Conservation (phyloP, 2,888 invertebrate genomes). For the Lymantria monacha region DNA sequence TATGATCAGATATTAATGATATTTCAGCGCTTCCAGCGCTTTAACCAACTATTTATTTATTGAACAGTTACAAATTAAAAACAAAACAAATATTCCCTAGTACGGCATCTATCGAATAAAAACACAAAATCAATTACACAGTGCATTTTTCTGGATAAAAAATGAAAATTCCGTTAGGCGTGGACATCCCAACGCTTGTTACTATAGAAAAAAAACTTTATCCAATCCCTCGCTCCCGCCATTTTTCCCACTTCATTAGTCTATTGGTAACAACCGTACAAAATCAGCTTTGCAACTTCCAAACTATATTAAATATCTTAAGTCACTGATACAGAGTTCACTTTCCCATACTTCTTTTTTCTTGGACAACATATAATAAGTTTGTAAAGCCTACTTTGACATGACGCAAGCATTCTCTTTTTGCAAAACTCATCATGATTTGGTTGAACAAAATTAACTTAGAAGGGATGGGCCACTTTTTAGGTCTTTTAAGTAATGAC, state of each 20-base stretch:
- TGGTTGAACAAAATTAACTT: conserved; percentile 21
- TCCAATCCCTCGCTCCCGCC: conserved; percentile 13
- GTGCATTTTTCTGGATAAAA: conserved; percentile 8
- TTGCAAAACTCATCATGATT: conserved; percentile 30
- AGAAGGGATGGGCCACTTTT: conserved; percentile 18
- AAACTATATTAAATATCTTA: conserved; percentile 1
- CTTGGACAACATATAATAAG: background rate
- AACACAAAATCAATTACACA: background rate
- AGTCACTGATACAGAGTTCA: background rate
- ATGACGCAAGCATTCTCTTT: conserved; percentile 23
- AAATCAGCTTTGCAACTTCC: background rate
- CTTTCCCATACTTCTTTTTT: background rate
- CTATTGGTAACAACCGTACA: conserved; percentile 18
- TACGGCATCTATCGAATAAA: background rate
- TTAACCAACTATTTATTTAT: too few relatives aligned
- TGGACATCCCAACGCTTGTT: conserved; percentile 23
- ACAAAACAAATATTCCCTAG: background rate
- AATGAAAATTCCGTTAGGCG: conserved; percentile 11
- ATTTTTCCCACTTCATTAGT: conserved; percentile 33
- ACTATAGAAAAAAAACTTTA: conserved; percentile 14
- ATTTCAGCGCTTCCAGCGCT: background rate
- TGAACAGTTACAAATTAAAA: too few relatives aligned
- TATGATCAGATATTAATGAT: background rate
- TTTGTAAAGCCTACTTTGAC: conserved; percentile 18
- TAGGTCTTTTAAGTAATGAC: conserved; percentile 19